Evolutionary conservation across 2,113 vertebrate genomes (phyloP), one percentile per base, ranked within the genome.

Genomic region (Larimichthys crocea): DNA sequence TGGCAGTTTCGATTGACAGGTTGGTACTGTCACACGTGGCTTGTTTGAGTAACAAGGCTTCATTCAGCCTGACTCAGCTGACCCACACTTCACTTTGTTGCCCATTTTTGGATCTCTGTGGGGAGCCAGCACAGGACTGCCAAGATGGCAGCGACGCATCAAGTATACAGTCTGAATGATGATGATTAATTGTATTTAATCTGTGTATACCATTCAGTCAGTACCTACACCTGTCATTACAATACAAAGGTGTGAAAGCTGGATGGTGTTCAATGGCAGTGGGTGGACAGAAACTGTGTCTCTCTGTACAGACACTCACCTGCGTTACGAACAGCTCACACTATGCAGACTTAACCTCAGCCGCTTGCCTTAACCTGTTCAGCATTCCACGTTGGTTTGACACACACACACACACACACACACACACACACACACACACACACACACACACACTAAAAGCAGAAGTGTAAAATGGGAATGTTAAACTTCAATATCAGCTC

Each of bases 341-440:
- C 42, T 35, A 15, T n/a, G 2, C 19, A 57, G 52, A 61, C 66
- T 88, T 59, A 76, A 49, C 64, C 56, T 65, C 42, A 61, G 50
- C 50, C 26, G 87, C 92, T 63, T 94, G 93, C 81, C 87, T 78
- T 84, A 80, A 86, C 92, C 88, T 88, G 90, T 57, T 86, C 64
- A 48, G 68, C 89, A 93, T 93, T 92, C 91, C 90, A 83, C 84
- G 63, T 49, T 20, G 7, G 29, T 52, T 20, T 76, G 67, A 63
- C n/a, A 4, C 44, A 62, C 61, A 70, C 66, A 46, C 60, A 63
- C 69, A 42, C 71, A 42, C 74, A 52, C 56, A 72, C 53, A 42
- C 62, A 66, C 55, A 68, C 2, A 31, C 40, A 66, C 65, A 53
- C 52, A 68, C 5, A 26, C 26, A 26, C 26, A 31, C 35, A 44